Conservation (phyloP, 2,888 invertebrate species). For the Adelphocoris suturalis region DNA sequence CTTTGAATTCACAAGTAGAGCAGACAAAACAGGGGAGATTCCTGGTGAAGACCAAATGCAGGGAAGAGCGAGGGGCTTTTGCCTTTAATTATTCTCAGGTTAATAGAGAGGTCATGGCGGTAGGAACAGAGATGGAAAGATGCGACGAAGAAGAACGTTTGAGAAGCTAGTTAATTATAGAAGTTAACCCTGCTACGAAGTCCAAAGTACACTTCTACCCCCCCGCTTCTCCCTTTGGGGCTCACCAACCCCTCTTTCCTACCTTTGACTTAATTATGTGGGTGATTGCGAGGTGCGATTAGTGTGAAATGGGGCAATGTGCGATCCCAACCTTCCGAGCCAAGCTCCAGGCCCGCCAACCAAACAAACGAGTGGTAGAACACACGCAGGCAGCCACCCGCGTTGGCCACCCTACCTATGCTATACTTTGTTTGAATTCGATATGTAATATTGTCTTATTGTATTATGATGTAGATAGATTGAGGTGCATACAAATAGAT, state of each 20-base stretch:
- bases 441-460: too few species aligned
- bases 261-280: constrained; percentile 72
- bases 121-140: constrained; percentile 45
- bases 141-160: constrained; percentile 51
- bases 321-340: constrained; percentile 65
- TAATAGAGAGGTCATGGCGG: constrained; percentile 70
- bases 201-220: constrained; percentile 49
- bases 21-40: constrained; percentile 21
- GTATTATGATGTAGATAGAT: too few species aligned
- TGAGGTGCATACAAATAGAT: neutral
- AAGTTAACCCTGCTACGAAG: constrained; percentile 59
- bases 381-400: constrained; percentile 62
- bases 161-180: constrained; percentile 70
- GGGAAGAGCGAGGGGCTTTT: constrained; percentile 38
- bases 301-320: constrained; percentile 73
- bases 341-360: constrained; percentile 55
- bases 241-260: neutral
- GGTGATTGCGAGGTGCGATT: constrained; percentile 72
- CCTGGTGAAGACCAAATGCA: constrained; percentile 46
- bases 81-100: constrained; percentile 68
- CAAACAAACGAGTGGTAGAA: constrained; percentile 68
- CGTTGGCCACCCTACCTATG: constrained; percentile 22
- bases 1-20: constrained; percentile 59
- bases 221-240: too few species aligned
- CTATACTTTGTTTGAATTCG: neutral